Evolutionary conservation across 2,888 invertebrate species (phyloP).

Genomic region (Agrotis ipsilon): DNA sequence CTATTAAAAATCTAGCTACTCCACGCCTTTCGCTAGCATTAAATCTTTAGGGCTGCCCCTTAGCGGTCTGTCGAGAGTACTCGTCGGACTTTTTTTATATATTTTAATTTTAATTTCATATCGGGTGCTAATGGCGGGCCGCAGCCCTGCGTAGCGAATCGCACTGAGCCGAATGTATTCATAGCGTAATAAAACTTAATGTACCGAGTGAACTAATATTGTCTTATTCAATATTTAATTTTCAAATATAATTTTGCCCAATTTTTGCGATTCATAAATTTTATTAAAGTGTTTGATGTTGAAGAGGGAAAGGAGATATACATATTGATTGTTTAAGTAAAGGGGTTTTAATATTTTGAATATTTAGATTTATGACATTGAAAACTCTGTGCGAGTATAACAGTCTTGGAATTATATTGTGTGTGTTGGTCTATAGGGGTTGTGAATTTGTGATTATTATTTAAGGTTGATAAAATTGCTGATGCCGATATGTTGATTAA

Average conservation of each 20-base stretch:
- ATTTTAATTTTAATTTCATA: slow-evolving; percentile 91
- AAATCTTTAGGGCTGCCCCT: slow-evolving; percentile 90
- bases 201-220: slow-evolving; percentile 91
- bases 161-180: slow-evolving; percentile 87
- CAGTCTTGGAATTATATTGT: not conserved
- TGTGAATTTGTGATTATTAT: not conserved
- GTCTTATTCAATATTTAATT: slow-evolving; percentile 91
- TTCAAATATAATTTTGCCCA: slow-evolving; percentile 83
- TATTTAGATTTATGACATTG: slow-evolving; percentile 18
- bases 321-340: slow-evolving; percentile 42
- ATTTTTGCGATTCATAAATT: slow-evolving; percentile 88
- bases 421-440: not conserved
- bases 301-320: slow-evolving; percentile 58
- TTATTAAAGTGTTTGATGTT: slow-evolving; percentile 73
- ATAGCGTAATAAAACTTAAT: slow-evolving; percentile 89
- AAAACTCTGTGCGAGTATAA: not conserved
- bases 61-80: slow-evolving; percentile 89
- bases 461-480: not conserved
- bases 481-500: not conserved
- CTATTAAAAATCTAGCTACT: slow-evolving; percentile 64
- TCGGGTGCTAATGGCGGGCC: slow-evolving; percentile 89
- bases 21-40: slow-evolving; percentile 74
- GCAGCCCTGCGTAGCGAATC: slow-evolving; percentile 90
- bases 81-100: slow-evolving; percentile 89
- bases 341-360: slow-evolving; percentile 34